These are phyloP conservation scores for Drosophila anceps DNA, from an alignment of 2,888 invertebrate species.

Conservation along the genomic window DNA sequence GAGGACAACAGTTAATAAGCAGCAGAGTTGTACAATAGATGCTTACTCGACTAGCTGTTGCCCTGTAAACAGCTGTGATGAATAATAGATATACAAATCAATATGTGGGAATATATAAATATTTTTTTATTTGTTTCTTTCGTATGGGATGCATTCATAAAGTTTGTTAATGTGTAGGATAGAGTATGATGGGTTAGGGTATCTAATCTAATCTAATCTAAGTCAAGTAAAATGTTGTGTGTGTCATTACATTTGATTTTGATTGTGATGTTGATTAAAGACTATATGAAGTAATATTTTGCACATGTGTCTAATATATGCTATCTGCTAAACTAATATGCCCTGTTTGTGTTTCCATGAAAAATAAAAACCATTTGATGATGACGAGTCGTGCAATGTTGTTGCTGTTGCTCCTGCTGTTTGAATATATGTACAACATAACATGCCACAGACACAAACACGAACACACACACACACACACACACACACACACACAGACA, in stretches of 20 bases:
- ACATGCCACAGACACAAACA: constrained; percentile 38
- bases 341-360: background rate
- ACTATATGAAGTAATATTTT: background rate
- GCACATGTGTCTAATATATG: background rate
- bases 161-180: background rate
- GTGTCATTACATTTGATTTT: background rate
- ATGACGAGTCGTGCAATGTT: constrained; percentile 34
- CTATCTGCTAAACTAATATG: background rate
- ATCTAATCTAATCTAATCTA: too few species aligned
- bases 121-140: background rate
- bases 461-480: constrained; percentile 1
- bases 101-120: background rate
- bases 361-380: constrained; percentile 23
- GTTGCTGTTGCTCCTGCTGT: constrained; percentile 36
- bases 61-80: background rate
- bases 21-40: background rate
- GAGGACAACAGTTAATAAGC: constrained; percentile 10
- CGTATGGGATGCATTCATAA: background rate
- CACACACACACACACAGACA: background rate
- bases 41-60: constrained; percentile 3
- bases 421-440: constrained; percentile 53
- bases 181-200: background rate
- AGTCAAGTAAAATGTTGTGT: background rate
- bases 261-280: background rate
- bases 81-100: background rate